Evolutionary conservation across 1,140 invertebrate genomes (phyloP), one percentile per base, ranked within the genome.

Genomic region (Musca domestica): DNA sequence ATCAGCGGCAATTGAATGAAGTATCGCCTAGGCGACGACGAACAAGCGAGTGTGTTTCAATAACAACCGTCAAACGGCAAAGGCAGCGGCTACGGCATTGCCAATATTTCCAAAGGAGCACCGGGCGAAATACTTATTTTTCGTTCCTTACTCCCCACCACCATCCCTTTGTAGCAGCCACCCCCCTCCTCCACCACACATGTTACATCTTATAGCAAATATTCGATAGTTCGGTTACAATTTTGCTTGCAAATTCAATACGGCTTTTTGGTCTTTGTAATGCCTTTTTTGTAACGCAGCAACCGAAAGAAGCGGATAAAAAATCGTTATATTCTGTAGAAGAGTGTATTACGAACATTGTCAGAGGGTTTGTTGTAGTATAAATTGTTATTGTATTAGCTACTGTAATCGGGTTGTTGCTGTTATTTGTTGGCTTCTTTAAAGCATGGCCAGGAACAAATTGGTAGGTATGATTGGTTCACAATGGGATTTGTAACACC

Each of bases 351-450:
- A 41, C 10, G 34, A 12, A 41, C 56, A 19, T 41, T 61, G 27
- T 61, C 34, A 61, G 34, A 41, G 14, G 27, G 56, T 61, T 34
- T 61, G 56, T 61, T 61, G n/a, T 61, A 41, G 56, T 61, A 41
- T 41, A 61, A 61, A 61, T 61, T 61, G 56, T 61, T 61, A 61
- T 61, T 61, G 56, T 61, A 61, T 7, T 30, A 61, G 56, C 56
- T 61, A 34, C 56, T 61, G 56, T 61, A 34, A 27, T 17, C 25
- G 22, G 19, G 20, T n/a, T 58, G 48, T 17, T 30, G 54, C 19
- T 58, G 20, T 19, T 20, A 46, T 12, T 51, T 19, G 20, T 20
- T 51, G 48, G 19, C 30, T n/a, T n/a, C 30, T n/a, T 20, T 54
- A 23, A 6, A 23, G 19, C 14, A 4, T 30, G 3, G 27, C 3